These are phyloP conservation scores for Tinea semifulvella DNA, from an alignment of 2,888 invertebrate species.

Conservation along the genomic window DNA sequence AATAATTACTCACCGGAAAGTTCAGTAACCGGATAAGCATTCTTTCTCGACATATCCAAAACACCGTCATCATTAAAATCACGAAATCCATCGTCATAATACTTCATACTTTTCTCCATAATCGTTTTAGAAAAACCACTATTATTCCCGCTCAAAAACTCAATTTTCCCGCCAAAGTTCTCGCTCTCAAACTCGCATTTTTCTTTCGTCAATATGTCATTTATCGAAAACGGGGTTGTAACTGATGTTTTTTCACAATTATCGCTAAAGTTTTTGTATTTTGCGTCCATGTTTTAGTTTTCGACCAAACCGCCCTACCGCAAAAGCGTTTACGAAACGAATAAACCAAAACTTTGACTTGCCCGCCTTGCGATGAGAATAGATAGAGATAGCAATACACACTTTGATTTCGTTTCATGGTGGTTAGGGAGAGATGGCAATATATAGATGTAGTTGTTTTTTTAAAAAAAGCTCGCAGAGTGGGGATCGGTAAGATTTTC, in stretches of 20 bases:
- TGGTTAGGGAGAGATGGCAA: slow-evolving; percentile 32
- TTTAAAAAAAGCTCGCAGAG: slow-evolving; percentile 60
- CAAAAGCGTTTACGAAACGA: slow-evolving; percentile 62
- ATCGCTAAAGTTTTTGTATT: slow-evolving; percentile 48
- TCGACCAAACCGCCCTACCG: slow-evolving; percentile 45
- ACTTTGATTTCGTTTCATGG: slow-evolving; percentile 13
- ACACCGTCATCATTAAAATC: slow-evolving; percentile 52
- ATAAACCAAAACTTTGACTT: slow-evolving; percentile 47
- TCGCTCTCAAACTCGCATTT: slow-evolving; percentile 54
- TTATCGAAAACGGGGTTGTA: slow-evolving; percentile 76
- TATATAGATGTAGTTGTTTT: slow-evolving; percentile 46
- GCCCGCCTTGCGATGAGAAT: slow-evolving; percentile 48
- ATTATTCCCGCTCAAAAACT: slow-evolving; percentile 32
- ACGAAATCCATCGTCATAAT: slow-evolving; percentile 49
- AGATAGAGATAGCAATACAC: slow-evolving; percentile 38
- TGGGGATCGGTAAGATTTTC: slow-evolving; percentile 64
- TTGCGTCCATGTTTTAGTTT: slow-evolving; percentile 47
- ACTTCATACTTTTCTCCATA: slow-evolving; percentile 48
- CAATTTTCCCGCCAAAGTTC: slow-evolving; percentile 52
- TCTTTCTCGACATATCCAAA: slow-evolving; percentile 59
- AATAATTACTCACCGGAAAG: slow-evolving; percentile 41
- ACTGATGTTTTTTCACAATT: slow-evolving; percentile 54
- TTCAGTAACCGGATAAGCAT: slow-evolving; percentile 52
- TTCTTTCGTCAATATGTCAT: slow-evolving; percentile 74
- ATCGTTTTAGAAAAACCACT: slow-evolving; percentile 39